Base-by-base conservation (phyloP, 2,113 vertebrate genomes). In the Noturus placidus region DNA sequence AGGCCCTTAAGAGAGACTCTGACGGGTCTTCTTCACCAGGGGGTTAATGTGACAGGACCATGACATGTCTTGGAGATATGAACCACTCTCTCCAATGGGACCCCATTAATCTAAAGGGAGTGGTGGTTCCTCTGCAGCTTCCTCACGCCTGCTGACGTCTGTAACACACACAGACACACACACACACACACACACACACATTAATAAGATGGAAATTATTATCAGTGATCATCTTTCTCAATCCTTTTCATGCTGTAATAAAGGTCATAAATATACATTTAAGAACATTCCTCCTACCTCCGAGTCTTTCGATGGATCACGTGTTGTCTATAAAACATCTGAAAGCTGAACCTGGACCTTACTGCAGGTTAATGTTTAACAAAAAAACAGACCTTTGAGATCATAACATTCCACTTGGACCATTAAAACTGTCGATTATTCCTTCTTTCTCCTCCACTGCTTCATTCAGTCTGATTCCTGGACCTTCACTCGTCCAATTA, bases 331-430 rank as follows among this genome's bases (percentile, higher is more conserved):
- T n/a, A 78, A 52, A 52, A 77, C 3, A 1, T 50, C 74, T 15
- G 22, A 25, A 76, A 27, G 42, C 74, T 2, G 77, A 56, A 56
- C 38, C 13, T 33, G 78, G 35, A 13, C 42, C 2, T 83, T 27
- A 19, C 14, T 19, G 52, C 17, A 8, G 79, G 79, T 72, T 87
- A 82, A 87, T 82, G 46, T 76, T 61, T 82, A 59, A 82, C 61
- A 82, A 72, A 11, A 54, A 0, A 50, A 10, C 77, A 82, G 86
- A 87, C 79, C 86, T 87, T 82, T 87, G 86, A 87, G 86, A 82
- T 82, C 54, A 74, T 82, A 38, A 65, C 7, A 1, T 67, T 52
- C 0, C 17, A n/a, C 14, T 38, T 22, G 1, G 22, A 22, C 22
- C 38, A 42, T 30, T 81, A 50, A 38, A 38, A 19, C 33, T 52